Conservation (phyloP, 2,797 vertebrate genomes). For the Heliangelus exortis region DNA sequence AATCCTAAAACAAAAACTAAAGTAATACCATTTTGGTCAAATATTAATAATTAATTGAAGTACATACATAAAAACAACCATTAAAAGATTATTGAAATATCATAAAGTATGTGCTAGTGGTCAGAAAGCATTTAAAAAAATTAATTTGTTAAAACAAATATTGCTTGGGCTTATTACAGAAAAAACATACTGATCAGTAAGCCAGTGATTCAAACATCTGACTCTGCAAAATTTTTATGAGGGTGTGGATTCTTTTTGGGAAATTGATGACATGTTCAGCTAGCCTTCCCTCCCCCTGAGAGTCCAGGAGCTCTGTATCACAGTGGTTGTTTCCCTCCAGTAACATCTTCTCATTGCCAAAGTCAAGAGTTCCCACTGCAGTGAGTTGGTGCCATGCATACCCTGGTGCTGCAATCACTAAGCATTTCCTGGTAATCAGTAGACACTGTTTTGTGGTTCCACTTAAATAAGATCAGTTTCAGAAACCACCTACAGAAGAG, state of each 20-base stretch:
- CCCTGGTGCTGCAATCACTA: not conserved
- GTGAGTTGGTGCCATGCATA: not conserved
- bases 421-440: not conserved
- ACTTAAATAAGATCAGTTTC: not conserved
- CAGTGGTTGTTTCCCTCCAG: accelerated
- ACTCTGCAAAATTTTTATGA: not conserved
- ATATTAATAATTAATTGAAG: not conserved
- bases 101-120: not conserved
- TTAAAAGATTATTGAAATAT: not conserved
- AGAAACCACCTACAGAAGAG: not conserved
- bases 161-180: not conserved
- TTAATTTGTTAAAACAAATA: not conserved
- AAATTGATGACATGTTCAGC: not conserved
- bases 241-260: not conserved
- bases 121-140: not conserved
- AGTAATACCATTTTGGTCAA: not conserved
- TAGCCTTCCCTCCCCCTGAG: not conserved
- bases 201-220: not conserved
- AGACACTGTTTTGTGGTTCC: not conserved
- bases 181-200: not conserved
- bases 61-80: not conserved
- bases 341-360: not conserved
- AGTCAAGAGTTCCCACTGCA: not conserved
- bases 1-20: not conserved
- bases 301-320: not conserved